Conservation (phyloP, 2,888 invertebrate species). For the Lepeophtheirus nordmannii region DNA sequence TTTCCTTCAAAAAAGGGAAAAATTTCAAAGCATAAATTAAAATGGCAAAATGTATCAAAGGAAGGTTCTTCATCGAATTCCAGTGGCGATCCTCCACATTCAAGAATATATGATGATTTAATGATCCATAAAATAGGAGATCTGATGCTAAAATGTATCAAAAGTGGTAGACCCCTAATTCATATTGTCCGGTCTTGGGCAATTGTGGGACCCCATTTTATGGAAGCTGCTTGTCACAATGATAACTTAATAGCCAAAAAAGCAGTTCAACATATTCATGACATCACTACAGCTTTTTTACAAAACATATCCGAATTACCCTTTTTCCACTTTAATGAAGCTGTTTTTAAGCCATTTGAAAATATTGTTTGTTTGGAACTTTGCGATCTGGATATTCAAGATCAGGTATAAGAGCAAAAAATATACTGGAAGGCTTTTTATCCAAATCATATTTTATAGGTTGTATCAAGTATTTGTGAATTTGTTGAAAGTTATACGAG, state of each 20-base stretch:
- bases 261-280: constrained; percentile 73
- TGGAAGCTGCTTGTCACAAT: constrained; percentile 84
- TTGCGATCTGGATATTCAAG: constrained; percentile 81
- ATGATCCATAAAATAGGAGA: constrained; percentile 70
- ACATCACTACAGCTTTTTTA: constrained; percentile 68
- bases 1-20: neutral
- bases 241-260: constrained; percentile 74
- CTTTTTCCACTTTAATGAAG: constrained; percentile 90
- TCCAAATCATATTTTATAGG: constrained; percentile 40
- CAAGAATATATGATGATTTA: constrained; percentile 29
- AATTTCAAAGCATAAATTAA: neutral
- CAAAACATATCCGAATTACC: constrained; percentile 73
- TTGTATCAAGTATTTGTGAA: constrained; percentile 85
- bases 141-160: constrained; percentile 67
- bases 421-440: neutral
- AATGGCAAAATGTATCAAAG: neutral
- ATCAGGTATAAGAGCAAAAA: constrained; percentile 29
- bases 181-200: constrained; percentile 86
- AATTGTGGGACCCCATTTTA: constrained; percentile 76
- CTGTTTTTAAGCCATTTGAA: constrained; percentile 83
- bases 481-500: constrained; percentile 85
- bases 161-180: constrained; percentile 68
- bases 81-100: neutral
- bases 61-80: neutral
- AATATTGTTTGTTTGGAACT: constrained; percentile 80